Evolutionary conservation across 2,113 vertebrate genomes (phyloP).

Genomic region (Tichodroma muraria): DNA sequence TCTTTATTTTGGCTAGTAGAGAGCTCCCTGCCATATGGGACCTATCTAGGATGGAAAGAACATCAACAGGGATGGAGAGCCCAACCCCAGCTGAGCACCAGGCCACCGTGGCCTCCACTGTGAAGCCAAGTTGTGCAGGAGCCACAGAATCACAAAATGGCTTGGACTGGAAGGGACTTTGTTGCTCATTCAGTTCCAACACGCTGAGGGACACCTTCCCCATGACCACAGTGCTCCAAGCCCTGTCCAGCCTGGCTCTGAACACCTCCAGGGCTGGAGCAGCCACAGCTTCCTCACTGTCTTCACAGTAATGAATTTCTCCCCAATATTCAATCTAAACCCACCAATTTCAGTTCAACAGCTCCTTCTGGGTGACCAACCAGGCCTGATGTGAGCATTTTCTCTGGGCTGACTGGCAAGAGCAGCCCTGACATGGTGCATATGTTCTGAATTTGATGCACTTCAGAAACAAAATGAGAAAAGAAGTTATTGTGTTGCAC

Average conservation of each 20-base stretch:
- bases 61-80: not conserved
- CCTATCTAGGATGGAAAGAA: not conserved
- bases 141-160: not conserved
- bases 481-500: not conserved
- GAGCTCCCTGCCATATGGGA: not conserved
- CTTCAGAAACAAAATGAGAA: not conserved
- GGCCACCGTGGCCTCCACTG: not conserved
- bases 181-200: not conserved
- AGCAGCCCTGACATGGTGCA: not conserved
- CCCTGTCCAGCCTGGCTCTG: not conserved
- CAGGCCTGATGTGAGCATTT: not conserved
- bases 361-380: not conserved
- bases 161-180: not conserved
- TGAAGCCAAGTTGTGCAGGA: not conserved
- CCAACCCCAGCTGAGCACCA: not conserved
- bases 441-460: conserved; percentile 7
- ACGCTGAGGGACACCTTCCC: not conserved
- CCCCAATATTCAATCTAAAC: not conserved
- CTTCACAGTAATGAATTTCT: not conserved
- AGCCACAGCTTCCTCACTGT: not conserved
- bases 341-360: not conserved
- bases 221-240: not conserved
- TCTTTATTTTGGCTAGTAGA: conserved; percentile 31
- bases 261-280: not conserved
- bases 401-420: not conserved